Evolutionary conservation across 2,797 vertebrate genomes (phyloP).

Genomic region (Manis javanica): DNA sequence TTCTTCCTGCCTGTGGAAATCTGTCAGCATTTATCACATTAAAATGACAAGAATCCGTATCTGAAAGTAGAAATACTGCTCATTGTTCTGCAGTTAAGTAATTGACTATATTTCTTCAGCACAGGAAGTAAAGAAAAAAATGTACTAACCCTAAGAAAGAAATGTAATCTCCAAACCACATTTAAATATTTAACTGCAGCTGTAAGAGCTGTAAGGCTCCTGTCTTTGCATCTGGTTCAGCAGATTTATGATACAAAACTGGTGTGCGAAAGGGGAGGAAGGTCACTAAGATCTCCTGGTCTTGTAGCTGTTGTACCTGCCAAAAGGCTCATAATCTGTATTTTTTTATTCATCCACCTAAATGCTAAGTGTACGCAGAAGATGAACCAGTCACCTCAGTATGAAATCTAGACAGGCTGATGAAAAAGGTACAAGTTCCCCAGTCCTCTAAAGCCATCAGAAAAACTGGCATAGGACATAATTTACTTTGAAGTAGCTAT

Average conservation of each 20-base stretch:
- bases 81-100: slow-evolving; percentile 74
- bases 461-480: neutral
- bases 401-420: neutral
- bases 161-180: slow-evolving; percentile 74
- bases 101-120: slow-evolving; percentile 67
- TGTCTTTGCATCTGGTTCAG: slow-evolving; percentile 83
- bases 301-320: neutral
- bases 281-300: neutral
- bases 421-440: neutral
- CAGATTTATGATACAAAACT: slow-evolving; percentile 70
- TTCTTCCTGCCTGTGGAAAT: slow-evolving; percentile 9
- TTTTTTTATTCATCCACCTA: neutral
- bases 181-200: slow-evolving; percentile 82
- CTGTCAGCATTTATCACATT: slow-evolving; percentile 57
- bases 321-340: accelerated
- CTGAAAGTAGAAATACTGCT: slow-evolving; percentile 61
- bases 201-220: slow-evolving; percentile 80
- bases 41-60: slow-evolving; percentile 47
- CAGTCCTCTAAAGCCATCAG: neutral
- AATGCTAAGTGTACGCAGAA: neutral
- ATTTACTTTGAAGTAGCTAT: neutral
- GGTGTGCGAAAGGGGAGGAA: accelerated
- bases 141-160: slow-evolving; percentile 69
- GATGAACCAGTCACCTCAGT: neutral
- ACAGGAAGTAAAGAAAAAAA: slow-evolving; percentile 71